phyloP scores from a whole-genome alignment of 2,797 vertebrate genomes.

The Cirrhinus molitorella region DNA sequence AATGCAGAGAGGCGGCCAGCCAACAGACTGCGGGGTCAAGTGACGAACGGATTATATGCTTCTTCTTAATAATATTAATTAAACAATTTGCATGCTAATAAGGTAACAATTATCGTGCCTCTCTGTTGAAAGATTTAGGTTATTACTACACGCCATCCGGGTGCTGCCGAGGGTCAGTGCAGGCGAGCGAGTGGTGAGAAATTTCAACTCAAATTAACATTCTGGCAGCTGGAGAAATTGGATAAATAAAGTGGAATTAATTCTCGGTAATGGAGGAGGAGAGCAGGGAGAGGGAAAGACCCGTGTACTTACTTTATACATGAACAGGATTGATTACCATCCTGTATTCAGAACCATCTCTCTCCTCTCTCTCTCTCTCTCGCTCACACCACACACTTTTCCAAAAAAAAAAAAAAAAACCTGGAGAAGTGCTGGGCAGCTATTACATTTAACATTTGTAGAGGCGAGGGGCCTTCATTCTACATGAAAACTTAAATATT shows the following conservation, averaged over 20 bases:
- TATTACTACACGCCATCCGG: constrained; percentile 99
- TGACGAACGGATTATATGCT: constrained; percentile 99
- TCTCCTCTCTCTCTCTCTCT: constrained; percentile 56
- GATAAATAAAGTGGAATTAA: constrained; percentile 99
- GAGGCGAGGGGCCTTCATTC: constrained; percentile 84
- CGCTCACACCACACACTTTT: constrained; percentile 81
- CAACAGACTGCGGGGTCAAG: constrained; percentile 93
- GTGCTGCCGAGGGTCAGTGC: constrained; percentile 91
- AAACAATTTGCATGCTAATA: constrained; percentile 99
- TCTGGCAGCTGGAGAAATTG: constrained; percentile 97
- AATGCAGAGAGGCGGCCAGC: constrained; percentile 90
- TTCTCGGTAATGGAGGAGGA: constrained; percentile 92
- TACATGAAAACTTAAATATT: constrained; percentile 80
- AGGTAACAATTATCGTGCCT: constrained; percentile 99
- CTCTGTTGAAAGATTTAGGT: constrained; percentile 99
- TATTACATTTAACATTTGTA: constrained; percentile 96
- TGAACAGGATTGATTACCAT: constrained; percentile 90
- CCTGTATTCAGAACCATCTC: constrained; percentile 94
- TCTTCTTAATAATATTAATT: constrained; percentile 99
- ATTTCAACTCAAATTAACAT: constrained; percentile 99
- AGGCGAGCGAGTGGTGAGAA: constrained; percentile 89
- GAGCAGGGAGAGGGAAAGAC: constrained; percentile 55
- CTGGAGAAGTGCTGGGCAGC: constrained; percentile 87
- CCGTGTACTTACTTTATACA: constrained; percentile 79
- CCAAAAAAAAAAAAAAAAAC: constrained; percentile 83